Percentiles rank a stretch among this genome's conserved stretches.
phyloP scores from a whole-genome alignment of 2,797 vertebrate species.

The Urosaurus nigricauda region DNA sequence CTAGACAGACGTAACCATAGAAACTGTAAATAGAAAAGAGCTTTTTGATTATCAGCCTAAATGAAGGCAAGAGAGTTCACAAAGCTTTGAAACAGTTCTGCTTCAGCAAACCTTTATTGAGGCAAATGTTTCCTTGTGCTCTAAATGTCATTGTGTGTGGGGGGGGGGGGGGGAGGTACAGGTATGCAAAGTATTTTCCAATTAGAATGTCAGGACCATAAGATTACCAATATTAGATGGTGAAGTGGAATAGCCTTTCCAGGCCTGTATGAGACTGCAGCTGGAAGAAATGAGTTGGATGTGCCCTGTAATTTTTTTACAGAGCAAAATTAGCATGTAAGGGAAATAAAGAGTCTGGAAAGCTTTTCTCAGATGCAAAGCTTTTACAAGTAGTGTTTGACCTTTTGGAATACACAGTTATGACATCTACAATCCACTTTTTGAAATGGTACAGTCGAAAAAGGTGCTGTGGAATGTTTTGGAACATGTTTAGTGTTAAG shows the following conservation, averaged over 20 bases:
- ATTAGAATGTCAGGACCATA: conserved; percentile 40
- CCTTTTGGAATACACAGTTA: background rate
- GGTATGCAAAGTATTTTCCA: conserved; percentile 52
- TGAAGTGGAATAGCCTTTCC: background rate
- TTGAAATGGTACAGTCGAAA: background rate
- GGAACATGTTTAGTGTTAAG: background rate
- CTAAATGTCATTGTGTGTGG: conserved; percentile 57
- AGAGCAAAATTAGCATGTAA: conserved; percentile 7
- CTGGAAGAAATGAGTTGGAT: background rate
- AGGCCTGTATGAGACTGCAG: background rate
- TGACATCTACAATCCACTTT: background rate
- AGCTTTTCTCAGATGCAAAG: background rate
- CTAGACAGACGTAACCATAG: conserved; percentile 77
- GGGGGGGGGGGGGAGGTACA: conserved; percentile 45
- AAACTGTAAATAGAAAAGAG: conserved; percentile 77
- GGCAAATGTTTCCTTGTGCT: conserved; percentile 41
- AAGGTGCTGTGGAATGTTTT: background rate
- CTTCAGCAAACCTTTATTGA: conserved; percentile 56
- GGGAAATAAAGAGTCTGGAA: background rate
- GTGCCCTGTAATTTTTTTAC: background rate
- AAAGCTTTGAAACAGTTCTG: conserved; percentile 64
- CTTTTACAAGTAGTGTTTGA: background rate
- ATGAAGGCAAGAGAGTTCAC: conserved; percentile 72
- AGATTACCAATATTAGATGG: background rate
- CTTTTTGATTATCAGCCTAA: conserved; percentile 67